These are phyloP conservation scores for Apamea monoglypha DNA, from an alignment of 2,888 invertebrate genomes.

Conservation along the genomic window DNA sequence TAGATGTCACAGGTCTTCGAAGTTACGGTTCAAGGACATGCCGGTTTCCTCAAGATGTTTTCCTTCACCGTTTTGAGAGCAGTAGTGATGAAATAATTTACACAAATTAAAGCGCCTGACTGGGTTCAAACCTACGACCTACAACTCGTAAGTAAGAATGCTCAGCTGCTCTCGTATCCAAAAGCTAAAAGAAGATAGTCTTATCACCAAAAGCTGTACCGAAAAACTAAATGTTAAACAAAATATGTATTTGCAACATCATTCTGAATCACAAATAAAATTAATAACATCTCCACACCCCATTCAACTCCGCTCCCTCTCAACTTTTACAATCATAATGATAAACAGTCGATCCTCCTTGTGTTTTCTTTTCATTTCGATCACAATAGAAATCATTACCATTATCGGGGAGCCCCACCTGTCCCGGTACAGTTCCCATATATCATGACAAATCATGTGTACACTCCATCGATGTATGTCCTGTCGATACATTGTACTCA, in stretches of 20 bases:
- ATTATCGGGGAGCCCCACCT: conserved; percentile 55
- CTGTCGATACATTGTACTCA: conserved; percentile 38
- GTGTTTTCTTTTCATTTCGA: conserved; percentile 54
- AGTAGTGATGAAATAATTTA: not conserved
- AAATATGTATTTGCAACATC: not conserved
- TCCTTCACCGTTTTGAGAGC: not conserved
- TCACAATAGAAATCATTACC: conserved; percentile 61
- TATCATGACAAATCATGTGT: conserved; percentile 45
- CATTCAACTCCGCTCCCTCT: not conserved
- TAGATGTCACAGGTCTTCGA: not conserved
- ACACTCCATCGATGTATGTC: conserved; percentile 45
- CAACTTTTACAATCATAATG: conserved; percentile 40
- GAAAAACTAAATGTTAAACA: not conserved
- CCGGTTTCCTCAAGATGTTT: not conserved
- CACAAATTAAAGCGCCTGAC: not conserved
- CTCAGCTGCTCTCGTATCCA: not conserved
- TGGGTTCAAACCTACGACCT: not conserved
- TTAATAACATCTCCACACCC: not conserved
- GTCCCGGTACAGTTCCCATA: conserved; percentile 31
- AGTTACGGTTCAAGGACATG: not conserved
- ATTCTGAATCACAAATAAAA: conserved; percentile 3
- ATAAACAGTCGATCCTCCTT: conserved; percentile 24
- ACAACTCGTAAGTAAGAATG: not conserved
- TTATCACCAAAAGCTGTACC: not conserved
- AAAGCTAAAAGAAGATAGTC: not conserved